These are phyloP conservation scores for Actenoides lindsayi DNA, from an alignment of 2,113 vertebrate genomes.

Conservation along the genomic window DNA sequence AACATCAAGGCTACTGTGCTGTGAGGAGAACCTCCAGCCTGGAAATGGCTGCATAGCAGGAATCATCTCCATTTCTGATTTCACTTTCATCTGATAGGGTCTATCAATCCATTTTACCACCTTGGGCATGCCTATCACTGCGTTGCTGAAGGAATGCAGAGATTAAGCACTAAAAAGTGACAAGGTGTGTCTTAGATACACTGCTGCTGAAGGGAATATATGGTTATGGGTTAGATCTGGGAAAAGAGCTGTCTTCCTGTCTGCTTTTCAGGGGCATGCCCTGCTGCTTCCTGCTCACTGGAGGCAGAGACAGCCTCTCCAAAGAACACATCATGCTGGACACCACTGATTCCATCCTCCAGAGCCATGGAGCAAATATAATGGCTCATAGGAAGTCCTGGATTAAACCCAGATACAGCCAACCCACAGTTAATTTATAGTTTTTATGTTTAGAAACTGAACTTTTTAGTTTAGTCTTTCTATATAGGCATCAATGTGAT, in stretches of 20 bases:
- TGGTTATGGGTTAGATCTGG: not conserved
- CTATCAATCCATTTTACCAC: not conserved
- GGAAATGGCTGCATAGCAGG: not conserved
- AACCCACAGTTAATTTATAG: not conserved
- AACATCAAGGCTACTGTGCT: not conserved
- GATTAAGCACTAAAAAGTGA: not conserved
- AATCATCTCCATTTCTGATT: not conserved
- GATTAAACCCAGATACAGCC: not conserved
- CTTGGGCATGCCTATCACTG: not conserved
- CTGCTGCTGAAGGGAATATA: not conserved
- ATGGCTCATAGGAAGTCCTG: not conserved
- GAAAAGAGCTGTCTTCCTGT: not conserved
- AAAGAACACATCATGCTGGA: not conserved
- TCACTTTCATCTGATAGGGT: not conserved
- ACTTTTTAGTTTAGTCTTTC: not conserved
- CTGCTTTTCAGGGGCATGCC: not conserved
- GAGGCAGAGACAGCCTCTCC: not conserved
- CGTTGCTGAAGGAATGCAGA: not conserved
- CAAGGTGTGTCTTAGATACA: not conserved
- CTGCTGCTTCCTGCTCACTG: not conserved
- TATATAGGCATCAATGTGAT: not conserved
- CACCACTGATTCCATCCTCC: not conserved
- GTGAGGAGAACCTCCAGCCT: not conserved
- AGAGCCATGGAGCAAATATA: not conserved
- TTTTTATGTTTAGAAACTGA: not conserved